These are phyloP conservation scores for Eurytoma californica DNA, from an alignment of 2,888 invertebrate genomes.

Conservation along the genomic window DNA sequence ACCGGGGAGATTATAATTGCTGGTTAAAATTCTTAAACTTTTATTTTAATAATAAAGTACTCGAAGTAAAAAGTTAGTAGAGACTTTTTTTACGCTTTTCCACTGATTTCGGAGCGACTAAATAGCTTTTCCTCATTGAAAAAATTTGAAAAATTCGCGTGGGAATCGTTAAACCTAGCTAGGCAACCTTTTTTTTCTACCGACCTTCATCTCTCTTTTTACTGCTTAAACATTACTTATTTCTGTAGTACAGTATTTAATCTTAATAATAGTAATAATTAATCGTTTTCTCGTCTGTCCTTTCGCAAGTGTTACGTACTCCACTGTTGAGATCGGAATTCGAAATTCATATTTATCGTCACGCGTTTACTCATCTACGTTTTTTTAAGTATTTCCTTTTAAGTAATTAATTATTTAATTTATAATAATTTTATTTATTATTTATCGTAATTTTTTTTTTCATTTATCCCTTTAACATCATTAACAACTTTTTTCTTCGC, in stretches of 20 bases:
- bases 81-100: constrained; percentile 45
- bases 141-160: constrained; percentile 54
- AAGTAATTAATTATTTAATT: constrained; percentile 45
- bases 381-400: constrained; percentile 9
- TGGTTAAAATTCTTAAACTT: constrained; percentile 46
- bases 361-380: constrained; percentile 35
- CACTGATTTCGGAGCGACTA: constrained; percentile 53
- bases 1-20: constrained; percentile 23
- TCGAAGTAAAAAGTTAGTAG: constrained; percentile 50
- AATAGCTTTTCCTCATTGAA: constrained; percentile 50
- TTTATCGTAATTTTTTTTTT: constrained; percentile 57
- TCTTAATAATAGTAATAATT: constrained; percentile 58
- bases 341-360: constrained; percentile 46
- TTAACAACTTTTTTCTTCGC: constrained; percentile 68
- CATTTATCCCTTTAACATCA: constrained; percentile 68
- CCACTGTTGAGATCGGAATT: constrained; percentile 58
- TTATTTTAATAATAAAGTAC: constrained; percentile 49
- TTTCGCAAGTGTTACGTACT: constrained; percentile 36
- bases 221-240: constrained; percentile 50
- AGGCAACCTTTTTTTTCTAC: constrained; percentile 62
- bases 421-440: constrained; percentile 52
- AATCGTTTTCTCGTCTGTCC: constrained; percentile 40
- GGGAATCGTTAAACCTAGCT: constrained; percentile 60
- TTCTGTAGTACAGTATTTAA: constrained; percentile 54
- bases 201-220: constrained; percentile 56